Conservation (phyloP, 2,888 invertebrate species). For the Marronus borbonicus region DNA sequence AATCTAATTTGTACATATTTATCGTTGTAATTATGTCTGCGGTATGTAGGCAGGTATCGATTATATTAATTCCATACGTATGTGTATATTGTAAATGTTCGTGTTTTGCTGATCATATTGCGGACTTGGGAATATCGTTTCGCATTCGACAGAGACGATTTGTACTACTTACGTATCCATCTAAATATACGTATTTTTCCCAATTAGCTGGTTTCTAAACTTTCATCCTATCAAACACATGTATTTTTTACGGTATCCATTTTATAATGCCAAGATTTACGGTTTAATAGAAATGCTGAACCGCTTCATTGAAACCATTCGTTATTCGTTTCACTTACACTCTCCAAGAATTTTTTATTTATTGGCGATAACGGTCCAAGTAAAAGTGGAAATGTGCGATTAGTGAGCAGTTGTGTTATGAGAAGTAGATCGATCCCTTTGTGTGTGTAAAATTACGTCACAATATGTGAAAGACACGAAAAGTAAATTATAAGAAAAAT, state of each 20-base stretch:
- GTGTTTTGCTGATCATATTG: neutral
- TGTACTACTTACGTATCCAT: slow-evolving; percentile 13
- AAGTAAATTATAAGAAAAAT: no score
- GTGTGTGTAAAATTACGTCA: no score
- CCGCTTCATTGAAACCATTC: neutral
- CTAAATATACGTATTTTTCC: neutral
- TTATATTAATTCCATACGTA: slow-evolving; percentile 1
- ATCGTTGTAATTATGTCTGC: no score
- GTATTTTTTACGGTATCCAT: neutral
- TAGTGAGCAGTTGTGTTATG: no score
- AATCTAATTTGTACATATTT: no score
- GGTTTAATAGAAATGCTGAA: neutral
- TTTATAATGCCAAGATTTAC: neutral
- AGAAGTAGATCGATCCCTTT: no score
- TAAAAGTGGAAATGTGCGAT: no score
- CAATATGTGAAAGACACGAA: no score
- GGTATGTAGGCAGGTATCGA: neutral
- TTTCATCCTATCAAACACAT: slow-evolving; percentile 19
- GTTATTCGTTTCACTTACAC: slow-evolving; percentile 8
- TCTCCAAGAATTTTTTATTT: neutral
- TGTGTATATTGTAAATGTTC: neutral
- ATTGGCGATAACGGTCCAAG: no score
- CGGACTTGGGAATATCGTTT: neutral
- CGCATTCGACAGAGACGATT: neutral
- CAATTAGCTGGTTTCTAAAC: slow-evolving; percentile 9